A percentile compares a stretch with the other conserved stretches of the same genome.
phyloP scores from a whole-genome alignment of 2,113 vertebrate genomes.

The Orthonyx spaldingii region DNA sequence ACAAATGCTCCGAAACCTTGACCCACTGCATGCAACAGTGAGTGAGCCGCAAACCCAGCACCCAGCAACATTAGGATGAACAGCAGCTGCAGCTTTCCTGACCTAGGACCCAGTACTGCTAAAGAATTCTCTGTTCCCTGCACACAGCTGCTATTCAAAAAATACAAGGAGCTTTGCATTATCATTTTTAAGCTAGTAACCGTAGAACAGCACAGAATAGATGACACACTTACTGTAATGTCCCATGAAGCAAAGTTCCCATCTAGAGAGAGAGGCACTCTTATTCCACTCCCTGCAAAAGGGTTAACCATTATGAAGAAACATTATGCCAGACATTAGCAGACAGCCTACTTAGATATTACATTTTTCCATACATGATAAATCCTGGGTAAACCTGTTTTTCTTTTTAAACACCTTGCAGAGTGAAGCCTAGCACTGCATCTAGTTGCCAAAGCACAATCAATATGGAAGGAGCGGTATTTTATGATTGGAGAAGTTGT shows the following conservation, averaged over 20 bases:
- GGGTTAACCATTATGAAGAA: conserved; percentile 83
- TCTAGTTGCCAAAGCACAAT: conserved; percentile 99
- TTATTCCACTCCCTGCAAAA: conserved; percentile 83
- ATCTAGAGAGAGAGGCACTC: conserved; percentile 82
- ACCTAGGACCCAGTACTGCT: conserved; percentile 70
- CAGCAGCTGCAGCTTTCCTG: conserved; percentile 66
- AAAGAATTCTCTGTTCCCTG: conserved; percentile 64
- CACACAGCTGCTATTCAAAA: conserved; percentile 68
- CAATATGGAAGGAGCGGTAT: conserved; percentile 99
- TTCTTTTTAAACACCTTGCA: conserved; percentile 94
- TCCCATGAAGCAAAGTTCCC: conserved; percentile 97
- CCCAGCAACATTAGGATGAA: conserved; percentile 67
- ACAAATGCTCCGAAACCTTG: conserved; percentile 77
- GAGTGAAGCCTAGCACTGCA: conserved; percentile 96
- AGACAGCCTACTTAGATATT: conserved; percentile 82
- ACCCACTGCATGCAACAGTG: conserved; percentile 77
- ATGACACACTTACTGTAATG: conserved; percentile 99
- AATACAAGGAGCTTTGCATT: conserved; percentile 77
- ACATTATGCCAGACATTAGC: conserved; percentile 83
- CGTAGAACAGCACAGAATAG: conserved; percentile 83
- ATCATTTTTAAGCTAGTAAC: conserved; percentile 75
- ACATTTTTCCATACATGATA: conserved; percentile 85
- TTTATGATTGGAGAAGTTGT: conserved; percentile 99
- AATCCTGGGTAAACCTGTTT: conserved; percentile 84
- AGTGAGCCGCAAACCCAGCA: conserved; percentile 73